phyloP scores from a whole-genome alignment of 2,113 vertebrate species.

The Syngnathus scovelli region DNA sequence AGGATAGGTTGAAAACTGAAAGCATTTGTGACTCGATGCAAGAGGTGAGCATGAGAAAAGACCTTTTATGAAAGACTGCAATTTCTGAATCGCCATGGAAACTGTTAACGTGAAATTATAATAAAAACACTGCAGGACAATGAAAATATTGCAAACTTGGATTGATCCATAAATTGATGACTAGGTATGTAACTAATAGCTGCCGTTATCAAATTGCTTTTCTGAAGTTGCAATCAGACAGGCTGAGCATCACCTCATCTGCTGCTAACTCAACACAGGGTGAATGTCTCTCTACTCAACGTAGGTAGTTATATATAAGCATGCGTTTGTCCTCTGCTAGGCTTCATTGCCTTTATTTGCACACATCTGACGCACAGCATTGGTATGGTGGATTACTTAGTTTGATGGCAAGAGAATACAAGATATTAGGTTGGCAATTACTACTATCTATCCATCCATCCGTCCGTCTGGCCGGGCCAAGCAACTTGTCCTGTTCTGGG shows the following conservation, averaged over 20 bases:
- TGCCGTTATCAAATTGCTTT: constrained; percentile 3
- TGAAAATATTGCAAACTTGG: constrained; percentile 28
- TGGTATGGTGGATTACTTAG: no score
- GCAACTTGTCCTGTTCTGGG: neutral
- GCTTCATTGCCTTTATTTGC: no score
- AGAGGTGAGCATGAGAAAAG: constrained; percentile 8
- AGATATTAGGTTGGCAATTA: no score
- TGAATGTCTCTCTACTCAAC: neutral
- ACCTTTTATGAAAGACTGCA: constrained; percentile 22
- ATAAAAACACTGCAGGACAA: constrained; percentile 27
- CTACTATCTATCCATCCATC: neutral
- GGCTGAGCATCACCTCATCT: neutral
- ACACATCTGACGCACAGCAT: no score
- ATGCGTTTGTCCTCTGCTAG: neutral
- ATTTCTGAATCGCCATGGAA: constrained; percentile 47
- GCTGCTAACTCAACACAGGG: constrained; percentile 3
- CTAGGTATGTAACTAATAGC: constrained; percentile 13
- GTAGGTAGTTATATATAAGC: neutral
- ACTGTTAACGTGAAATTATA: constrained; percentile 28
- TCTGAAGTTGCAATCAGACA: constrained; percentile 7
- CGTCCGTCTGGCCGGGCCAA: neutral
- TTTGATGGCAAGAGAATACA: no score
- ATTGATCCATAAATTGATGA: constrained; percentile 37
- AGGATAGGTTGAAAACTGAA: neutral
- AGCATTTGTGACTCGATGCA: neutral